phyloP scores from a whole-genome alignment of 2,888 invertebrate species.

The Polyploca ridens region DNA sequence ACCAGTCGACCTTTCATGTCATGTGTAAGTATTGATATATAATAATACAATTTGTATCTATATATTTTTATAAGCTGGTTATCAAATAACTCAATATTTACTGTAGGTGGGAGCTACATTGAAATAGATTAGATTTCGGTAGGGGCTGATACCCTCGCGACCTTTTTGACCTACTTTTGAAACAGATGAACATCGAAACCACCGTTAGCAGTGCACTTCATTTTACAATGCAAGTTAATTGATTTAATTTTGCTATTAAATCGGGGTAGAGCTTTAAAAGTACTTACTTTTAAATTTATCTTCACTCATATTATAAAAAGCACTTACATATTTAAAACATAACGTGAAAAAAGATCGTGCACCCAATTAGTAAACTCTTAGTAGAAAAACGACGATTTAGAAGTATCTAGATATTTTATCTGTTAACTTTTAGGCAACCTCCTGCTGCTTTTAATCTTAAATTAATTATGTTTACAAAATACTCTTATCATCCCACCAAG shows the following conservation, averaged over 20 bases:
- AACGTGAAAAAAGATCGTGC: no score
- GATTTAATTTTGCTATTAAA: no score
- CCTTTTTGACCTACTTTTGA: background rate
- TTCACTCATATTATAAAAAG: no score
- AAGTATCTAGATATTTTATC: no score
- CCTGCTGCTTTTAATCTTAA: no score
- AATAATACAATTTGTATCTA: background rate
- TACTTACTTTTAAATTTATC: no score
- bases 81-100: background rate
- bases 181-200: conserved; percentile 1
- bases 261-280: no score
- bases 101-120: background rate
- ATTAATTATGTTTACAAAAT: no score
- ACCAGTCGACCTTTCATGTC: background rate
- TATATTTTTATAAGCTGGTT: background rate
- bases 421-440: no score
- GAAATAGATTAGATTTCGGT: background rate
- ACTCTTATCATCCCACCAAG: background rate
- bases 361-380: no score
- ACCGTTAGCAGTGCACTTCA: background rate
- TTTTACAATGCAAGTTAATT: background rate
- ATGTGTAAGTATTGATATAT: background rate
- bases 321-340: no score
- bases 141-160: background rate
- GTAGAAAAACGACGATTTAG: no score